These are phyloP conservation scores for Pteromalus puparum DNA, from an alignment of 1,140 invertebrate species.

Conservation along the genomic window DNA sequence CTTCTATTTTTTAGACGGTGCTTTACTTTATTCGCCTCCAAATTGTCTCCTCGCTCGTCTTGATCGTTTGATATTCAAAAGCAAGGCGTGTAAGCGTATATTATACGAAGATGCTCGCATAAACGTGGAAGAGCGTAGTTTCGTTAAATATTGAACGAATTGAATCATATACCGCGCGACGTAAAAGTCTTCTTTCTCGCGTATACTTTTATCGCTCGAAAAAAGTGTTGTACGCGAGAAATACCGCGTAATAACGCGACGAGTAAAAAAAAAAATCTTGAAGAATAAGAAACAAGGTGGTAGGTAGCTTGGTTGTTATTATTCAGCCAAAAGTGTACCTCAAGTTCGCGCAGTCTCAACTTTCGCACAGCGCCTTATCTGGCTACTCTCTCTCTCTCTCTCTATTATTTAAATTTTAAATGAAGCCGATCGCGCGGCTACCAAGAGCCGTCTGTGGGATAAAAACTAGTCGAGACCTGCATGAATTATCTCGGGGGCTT, in stretches of 20 bases:
- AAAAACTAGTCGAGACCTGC: slow-evolving; percentile 65
- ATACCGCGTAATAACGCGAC: slow-evolving; percentile 21
- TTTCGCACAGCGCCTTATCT: slow-evolving; percentile 53
- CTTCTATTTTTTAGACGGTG: not conserved
- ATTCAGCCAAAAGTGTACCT: slow-evolving; percentile 31
- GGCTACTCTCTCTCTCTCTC: slow-evolving; percentile 31
- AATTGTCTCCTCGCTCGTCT: too few species aligned
- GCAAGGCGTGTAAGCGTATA: too few species aligned
- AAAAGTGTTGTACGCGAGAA: slow-evolving; percentile 33
- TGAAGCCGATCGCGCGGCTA: slow-evolving; percentile 50
- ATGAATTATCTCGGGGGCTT: slow-evolving; percentile 62
- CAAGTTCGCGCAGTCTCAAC: slow-evolving; percentile 28
- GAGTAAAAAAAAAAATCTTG: not conserved
- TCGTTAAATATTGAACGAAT: slow-evolving; percentile 43
- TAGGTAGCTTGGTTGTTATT: slow-evolving; percentile 9
- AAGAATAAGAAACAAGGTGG: not conserved
- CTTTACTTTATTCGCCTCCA: too few species aligned
- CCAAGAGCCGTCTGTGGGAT: slow-evolving; percentile 49
- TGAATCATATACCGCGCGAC: slow-evolving; percentile 14
- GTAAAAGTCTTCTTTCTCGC: slow-evolving; percentile 21
- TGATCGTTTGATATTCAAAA: not conserved
- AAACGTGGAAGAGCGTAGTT: not conserved
- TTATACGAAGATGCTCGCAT: not conserved
- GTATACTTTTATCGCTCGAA: slow-evolving; percentile 35
- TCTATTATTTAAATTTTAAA: slow-evolving; percentile 66